These are phyloP conservation scores for Heliconius aoede DNA, from an alignment of 2,888 invertebrate genomes.

Conservation along the genomic window DNA sequence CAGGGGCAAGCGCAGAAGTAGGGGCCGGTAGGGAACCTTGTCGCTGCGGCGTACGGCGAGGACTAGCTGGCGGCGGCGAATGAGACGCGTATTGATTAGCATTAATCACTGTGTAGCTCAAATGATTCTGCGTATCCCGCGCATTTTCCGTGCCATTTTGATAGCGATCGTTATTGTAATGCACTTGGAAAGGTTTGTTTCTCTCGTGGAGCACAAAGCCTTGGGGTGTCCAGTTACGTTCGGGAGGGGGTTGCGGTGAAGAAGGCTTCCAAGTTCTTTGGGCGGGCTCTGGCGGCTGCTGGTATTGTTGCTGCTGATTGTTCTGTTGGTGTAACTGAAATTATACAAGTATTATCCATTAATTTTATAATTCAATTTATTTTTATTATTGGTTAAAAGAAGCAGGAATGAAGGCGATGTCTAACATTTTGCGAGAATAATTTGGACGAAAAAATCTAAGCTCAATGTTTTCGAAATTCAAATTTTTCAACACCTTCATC, in stretches of 20 bases:
- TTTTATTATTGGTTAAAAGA: not conserved
- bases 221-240: constrained; percentile 76
- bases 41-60: constrained; percentile 85
- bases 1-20: constrained; percentile 83
- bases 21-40: constrained; percentile 83
- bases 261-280: constrained; percentile 77
- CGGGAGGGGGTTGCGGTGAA: constrained; percentile 60
- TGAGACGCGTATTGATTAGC: constrained; percentile 83
- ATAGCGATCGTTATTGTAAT: constrained; percentile 79
- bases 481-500: not conserved
- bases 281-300: constrained; percentile 60
- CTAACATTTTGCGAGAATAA: not conserved
- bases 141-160: constrained; percentile 86
- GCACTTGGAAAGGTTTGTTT: constrained; percentile 67
- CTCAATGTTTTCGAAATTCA: not conserved
- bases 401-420: not conserved
- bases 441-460: not conserved
- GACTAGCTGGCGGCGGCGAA: constrained; percentile 84
- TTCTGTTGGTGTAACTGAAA: constrained; percentile 70
- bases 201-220: constrained; percentile 88
- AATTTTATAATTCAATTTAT: too few relatives aligned
- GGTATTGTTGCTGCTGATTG: constrained; percentile 54
- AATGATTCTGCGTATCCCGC: constrained; percentile 80
- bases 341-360: not conserved
- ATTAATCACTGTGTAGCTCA: constrained; percentile 84